Percentiles rank a stretch among this genome's conserved stretches.
These are phyloP conservation scores for Ganaspis sp. DNA, from an alignment of 1,140 invertebrate genomes.

Conservation along the genomic window DNA sequence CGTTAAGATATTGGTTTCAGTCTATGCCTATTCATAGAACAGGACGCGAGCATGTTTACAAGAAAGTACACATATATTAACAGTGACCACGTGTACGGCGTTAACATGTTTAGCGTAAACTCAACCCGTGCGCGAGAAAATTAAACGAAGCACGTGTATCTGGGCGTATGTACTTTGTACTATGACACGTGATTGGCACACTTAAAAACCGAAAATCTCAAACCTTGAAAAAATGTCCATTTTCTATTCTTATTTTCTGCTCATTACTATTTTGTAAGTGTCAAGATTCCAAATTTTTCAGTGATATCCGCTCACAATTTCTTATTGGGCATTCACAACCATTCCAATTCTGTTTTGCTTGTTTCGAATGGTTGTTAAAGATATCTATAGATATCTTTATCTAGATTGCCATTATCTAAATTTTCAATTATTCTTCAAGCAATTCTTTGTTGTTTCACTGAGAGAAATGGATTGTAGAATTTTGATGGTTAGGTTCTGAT, in stretches of 20 bases:
- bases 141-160: slow-evolving; percentile 53
- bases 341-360: too few relatives aligned
- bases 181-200: slow-evolving; percentile 28
- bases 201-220: not conserved
- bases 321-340: not conserved
- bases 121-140: slow-evolving; percentile 47
- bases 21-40: slow-evolving; percentile 41
- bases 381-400: too few relatives aligned
- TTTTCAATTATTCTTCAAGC: too few relatives aligned
- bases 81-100: slow-evolving; percentile 46
- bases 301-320: not conserved
- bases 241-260: not conserved
- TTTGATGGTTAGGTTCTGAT: too few relatives aligned
- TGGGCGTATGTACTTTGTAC: slow-evolving; percentile 32
- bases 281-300: not conserved
- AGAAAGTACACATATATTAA: slow-evolving; percentile 49
- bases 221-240: not conserved
- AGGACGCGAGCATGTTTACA: slow-evolving; percentile 42
- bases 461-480: too few relatives aligned
- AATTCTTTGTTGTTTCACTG: too few relatives aligned
- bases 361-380: too few relatives aligned
- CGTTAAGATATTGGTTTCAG: slow-evolving; percentile 50
- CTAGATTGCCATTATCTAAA: too few relatives aligned
- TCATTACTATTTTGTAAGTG: slow-evolving; percentile 17
- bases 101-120: slow-evolving; percentile 54